Evolutionary conservation across 92 coral and sea anemone species (phyloP), one percentile per base, ranked within the genome.

Genomic region (Chrysogorgia sp.): DNA sequence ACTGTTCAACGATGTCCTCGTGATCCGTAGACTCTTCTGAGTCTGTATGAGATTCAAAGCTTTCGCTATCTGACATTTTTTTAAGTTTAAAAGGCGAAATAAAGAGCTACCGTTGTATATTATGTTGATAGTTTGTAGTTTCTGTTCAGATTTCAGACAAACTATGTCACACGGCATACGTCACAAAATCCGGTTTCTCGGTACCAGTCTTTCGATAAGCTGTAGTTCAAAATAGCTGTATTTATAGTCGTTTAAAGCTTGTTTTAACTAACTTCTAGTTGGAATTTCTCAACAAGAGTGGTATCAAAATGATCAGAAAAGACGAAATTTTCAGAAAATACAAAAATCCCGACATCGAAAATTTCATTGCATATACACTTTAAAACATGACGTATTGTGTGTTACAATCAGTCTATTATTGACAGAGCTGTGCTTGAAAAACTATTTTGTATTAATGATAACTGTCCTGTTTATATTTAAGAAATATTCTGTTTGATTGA

Each of bases 141-240:
- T n/a, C 40, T 34, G 34, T 32, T 19, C 3, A 26, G 40, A 6
- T 8, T 23, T 25, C 47, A 25, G 14, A 29, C 30, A n/a, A 19
- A 30, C 15, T 13, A 41, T 68, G 75, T 68, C 75, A 68, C 58
- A 68, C 75, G 40, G 75, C 75, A 68, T 68, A 68, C 75, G 75
- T 68, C 75, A 68, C 75, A 43, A 28, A 52, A 10, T 52, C 22
- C 34, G 34, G 3, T 20, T 20, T n/a, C 35, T 45, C 3, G 75
- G 75, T 43, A 43, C 74, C 74, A 67, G 74, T 67, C 53, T 41
- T 68, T 68, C 75, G 58, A 25, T 58, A 68, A 17, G 40, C 25
- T 37, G 21, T 21, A 23, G 22, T 21, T 25, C 40, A 2, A 43
- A 68, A 68, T 34, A 41, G 30, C 62, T 56, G 30, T 20, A 12